These are phyloP conservation scores for Carcharodon carcharias DNA, from an alignment of 2,797 vertebrate species.

Conservation along the genomic window DNA sequence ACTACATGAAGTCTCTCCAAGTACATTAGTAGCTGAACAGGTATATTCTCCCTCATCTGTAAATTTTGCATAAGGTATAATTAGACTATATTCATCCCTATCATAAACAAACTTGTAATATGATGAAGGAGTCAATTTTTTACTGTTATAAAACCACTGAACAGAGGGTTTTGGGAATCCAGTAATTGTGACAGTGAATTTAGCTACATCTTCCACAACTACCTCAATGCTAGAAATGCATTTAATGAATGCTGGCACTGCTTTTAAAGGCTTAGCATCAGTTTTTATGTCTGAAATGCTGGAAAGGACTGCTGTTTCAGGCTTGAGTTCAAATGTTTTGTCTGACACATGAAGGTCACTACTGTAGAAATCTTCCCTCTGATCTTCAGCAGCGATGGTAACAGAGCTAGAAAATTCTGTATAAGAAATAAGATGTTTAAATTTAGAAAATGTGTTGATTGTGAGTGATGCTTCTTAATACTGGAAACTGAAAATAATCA, in stretches of 20 bases:
- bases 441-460: conserved; percentile 50
- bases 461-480: conserved; percentile 6
- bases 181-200: conserved; percentile 67
- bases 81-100: conserved; percentile 68
- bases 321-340: conserved; percentile 86
- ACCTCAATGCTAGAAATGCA: conserved; percentile 62
- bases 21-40: conserved; percentile 70
- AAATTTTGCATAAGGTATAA: conserved; percentile 64
- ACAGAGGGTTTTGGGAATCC: conserved; percentile 75
- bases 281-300: conserved; percentile 66
- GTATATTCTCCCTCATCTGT: conserved; percentile 78
- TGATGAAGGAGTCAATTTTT: conserved; percentile 57
- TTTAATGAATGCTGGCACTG: conserved; percentile 69
- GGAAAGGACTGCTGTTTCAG: conserved; percentile 73
- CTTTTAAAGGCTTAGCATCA: conserved; percentile 52
- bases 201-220: conserved; percentile 65
- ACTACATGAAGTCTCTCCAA: conserved; percentile 68
- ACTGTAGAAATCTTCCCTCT: conserved; percentile 72
- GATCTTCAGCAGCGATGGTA: conserved; percentile 72
- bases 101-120: conserved; percentile 70
- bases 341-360: conserved; percentile 67
- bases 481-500: conserved; percentile 4
- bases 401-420: conserved; percentile 81
- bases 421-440: conserved; percentile 63
- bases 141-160: conserved; percentile 77